Base-by-base conservation (phyloP, 2,888 invertebrate species). In the Agrilus cyanescens region DNA sequence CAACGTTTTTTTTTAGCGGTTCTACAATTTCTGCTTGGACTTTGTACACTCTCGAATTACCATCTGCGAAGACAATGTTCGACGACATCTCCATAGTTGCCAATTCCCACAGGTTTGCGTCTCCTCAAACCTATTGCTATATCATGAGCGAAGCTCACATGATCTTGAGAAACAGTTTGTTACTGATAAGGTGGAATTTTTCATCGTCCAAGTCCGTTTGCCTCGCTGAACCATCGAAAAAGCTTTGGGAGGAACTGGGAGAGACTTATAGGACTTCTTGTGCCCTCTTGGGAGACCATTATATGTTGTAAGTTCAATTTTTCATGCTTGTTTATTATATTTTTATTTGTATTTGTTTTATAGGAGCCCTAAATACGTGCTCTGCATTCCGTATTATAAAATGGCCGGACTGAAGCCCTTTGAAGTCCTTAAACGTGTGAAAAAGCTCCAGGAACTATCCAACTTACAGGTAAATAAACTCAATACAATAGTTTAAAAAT, bases 131-230 rank as follows among this genome's bases (percentile, higher is more conserved):
- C 2, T 85, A 84, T 57, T 72, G 77, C 45, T 82, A 84, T 60
- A 66, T 87, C 42, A 66, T 85, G 56, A 75, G 77, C 52, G 85
- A 86, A 63, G 81, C 81, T 4, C 82, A 83, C 57, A 72, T 82
- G 50, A 74, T 84, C 53, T 63, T 85, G 13, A 65, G 77, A 44
- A 58, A 72, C 20, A 63, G 68, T 2, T 58, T 72, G 34, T 61
- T 69, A 37, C 47, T 69, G 16, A 58, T 57, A 32, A 56, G 58
- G 46, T 67, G 65, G 64, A 25, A 25, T 25, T 25, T 25, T 4
- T 25, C 25, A 3, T 25, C 25, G 8, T 25, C 25, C 2, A 25
- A 25, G 4, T 47, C 52, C n/a, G 63, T 65, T 1, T 59, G 57
- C 39, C 48, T 58, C 29, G 52, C 59, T 12, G 50, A 46, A 15